phyloP scores from a whole-genome alignment of 2,113 vertebrate species.

The Camelus bactrianus region DNA sequence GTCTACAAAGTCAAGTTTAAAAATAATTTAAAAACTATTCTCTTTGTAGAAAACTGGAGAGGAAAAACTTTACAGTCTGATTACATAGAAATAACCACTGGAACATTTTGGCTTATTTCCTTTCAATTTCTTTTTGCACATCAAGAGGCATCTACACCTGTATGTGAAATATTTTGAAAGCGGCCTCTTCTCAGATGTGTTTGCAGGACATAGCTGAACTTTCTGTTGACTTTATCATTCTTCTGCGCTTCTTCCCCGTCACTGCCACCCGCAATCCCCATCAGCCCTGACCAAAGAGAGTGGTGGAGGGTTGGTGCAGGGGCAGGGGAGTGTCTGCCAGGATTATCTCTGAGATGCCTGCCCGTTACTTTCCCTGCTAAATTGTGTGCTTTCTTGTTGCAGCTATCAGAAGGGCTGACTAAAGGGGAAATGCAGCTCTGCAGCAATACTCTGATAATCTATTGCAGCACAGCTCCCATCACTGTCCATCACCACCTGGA shows the following conservation, averaged over 20 bases:
- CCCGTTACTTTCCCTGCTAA: constrained; percentile 3
- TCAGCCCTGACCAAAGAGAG: neutral
- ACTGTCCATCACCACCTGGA: constrained; percentile 72
- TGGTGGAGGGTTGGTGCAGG: neutral
- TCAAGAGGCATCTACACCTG: neutral
- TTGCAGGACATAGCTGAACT: neutral
- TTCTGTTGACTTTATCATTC: neutral
- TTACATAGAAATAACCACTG: neutral
- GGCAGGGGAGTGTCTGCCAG: neutral
- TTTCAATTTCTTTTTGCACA: neutral
- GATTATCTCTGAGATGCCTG: neutral
- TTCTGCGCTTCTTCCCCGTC: neutral
- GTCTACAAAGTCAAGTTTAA: neutral
- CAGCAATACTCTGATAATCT: constrained; percentile 84
- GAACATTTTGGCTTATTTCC: neutral
- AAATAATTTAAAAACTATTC: neutral
- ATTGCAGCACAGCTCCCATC: constrained; percentile 81
- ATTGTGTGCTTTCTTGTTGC: constrained; percentile 82
- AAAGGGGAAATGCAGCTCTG: constrained; percentile 81
- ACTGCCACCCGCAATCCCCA: no score
- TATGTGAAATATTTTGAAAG: neutral
- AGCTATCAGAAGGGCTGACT: constrained; percentile 88
- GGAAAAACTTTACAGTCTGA: neutral
- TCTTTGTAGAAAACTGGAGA: neutral
- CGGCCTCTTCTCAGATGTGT: neutral